Base-by-base conservation (phyloP, 2,797 vertebrate species). In the Acanthurus tractus region DNA sequence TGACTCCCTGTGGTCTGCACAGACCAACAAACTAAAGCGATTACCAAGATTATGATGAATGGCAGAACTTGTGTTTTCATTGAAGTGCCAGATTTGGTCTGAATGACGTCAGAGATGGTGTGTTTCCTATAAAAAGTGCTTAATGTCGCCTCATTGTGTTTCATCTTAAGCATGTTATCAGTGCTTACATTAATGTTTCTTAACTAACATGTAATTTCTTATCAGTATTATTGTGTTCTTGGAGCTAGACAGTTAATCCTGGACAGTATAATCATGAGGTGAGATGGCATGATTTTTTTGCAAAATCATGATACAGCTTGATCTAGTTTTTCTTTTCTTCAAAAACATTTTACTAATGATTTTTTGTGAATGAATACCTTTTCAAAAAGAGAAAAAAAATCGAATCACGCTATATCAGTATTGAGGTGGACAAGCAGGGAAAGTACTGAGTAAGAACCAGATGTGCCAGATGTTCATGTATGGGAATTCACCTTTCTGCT, bases 401-500 rank as follows among this genome's bases (percentile, higher is more conserved):
- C 36, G 17, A 11, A 25, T 55, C 40, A 13, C 20, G 1, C 0
- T 29, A 8, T 8, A 62, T 20, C 34, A 50, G n/a, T 45, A 8
- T 6, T 45, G 23, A 15, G 10, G 36, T 8, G 53, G 14, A 20
- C 7, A 38, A 17, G 29, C 23, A 20, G 23, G 4, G 57, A 4
- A 38, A 45, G 13, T 44, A 12, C 12, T 20, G 15, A 58, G 15
- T 15, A 5, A 44, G 40, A 40, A 45, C 3, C 44, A 46, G 6
- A 64, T 55, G 38, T 7, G 15, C 8, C 29, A 29, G 25, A 29
- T 29, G 25, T 29, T 29, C 25, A 29, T 54, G 17, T 23, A 56
- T 0, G 48, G 9, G 52, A 29, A 57, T 23, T 77, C 70, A 95
- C 95, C 93, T 85, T 0, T 63, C 59, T 20, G 56, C 52, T 65